phyloP scores from a whole-genome alignment of 2,113 vertebrate species.

The Ceyx melanurus region DNA sequence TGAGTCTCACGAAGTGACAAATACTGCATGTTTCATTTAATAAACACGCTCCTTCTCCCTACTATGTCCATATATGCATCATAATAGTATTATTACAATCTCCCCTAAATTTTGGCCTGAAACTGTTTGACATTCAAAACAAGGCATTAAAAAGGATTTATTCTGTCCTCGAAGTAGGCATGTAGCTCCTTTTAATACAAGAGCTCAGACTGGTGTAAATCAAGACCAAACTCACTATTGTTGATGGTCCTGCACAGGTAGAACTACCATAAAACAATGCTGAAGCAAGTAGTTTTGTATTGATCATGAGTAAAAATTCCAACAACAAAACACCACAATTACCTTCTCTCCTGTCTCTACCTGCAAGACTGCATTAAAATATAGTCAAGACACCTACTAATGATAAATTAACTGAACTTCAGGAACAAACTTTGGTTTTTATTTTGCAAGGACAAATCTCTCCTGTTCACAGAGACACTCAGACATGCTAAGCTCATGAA shows the following conservation, averaged over 20 bases:
- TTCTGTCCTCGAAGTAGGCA: neutral
- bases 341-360: neutral
- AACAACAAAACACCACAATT: neutral
- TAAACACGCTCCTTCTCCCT: neutral
- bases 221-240: neutral
- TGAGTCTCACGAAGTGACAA: neutral
- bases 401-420: neutral
- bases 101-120: slow-evolving; percentile 2
- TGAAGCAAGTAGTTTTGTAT: neutral
- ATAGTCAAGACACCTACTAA: neutral
- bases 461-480: neutral
- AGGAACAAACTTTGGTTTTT: neutral
- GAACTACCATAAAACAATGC: neutral
- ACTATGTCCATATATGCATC: neutral
- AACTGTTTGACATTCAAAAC: slow-evolving; percentile 11
- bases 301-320: neutral
- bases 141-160: slow-evolving; percentile 36
- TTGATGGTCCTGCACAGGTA: neutral
- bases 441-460: neutral
- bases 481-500: neutral
- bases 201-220: slow-evolving; percentile 30
- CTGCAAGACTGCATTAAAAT: neutral
- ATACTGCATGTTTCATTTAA: neutral
- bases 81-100: neutral
- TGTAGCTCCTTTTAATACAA: neutral